Conservation (phyloP, 2,888 invertebrate species). For the Erebia palarica region DNA sequence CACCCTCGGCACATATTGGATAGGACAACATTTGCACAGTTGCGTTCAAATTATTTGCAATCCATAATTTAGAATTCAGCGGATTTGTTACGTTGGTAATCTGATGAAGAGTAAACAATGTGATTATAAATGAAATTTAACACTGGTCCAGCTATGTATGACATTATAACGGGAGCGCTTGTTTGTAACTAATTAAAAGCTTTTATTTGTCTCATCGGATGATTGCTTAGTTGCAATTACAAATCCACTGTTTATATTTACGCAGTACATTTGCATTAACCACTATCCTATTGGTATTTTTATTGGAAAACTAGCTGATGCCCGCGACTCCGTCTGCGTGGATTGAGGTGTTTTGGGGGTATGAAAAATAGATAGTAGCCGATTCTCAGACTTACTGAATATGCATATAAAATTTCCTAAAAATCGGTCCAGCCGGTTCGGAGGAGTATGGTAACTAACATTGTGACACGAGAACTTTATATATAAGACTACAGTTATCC, state of each 20-base stretch:
- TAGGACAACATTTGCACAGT: slow-evolving; percentile 19
- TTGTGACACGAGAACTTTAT: too few relatives aligned
- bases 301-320: too few relatives aligned
- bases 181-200: slow-evolving; percentile 16
- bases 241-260: slow-evolving; percentile 7
- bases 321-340: too few relatives aligned
- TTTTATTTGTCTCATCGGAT: slow-evolving; percentile 11
- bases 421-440: too few relatives aligned
- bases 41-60: slow-evolving; percentile 22
- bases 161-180: background rate
- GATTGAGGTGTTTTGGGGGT: too few relatives aligned
- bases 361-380: too few relatives aligned
- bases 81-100: too few relatives aligned
- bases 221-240: background rate
- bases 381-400: too few relatives aligned
- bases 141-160: background rate
- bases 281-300: background rate
- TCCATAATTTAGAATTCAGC: slow-evolving; percentile 23
- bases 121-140: slow-evolving; percentile 18
- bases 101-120: slow-evolving; percentile 19
- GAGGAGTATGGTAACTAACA: too few relatives aligned
- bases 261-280: background rate
- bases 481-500: too few relatives aligned
- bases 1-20: slow-evolving; percentile 1
- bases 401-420: too few relatives aligned